phyloP scores from a whole-genome alignment of 2,888 invertebrate genomes.

The Craniophora ligustri region DNA sequence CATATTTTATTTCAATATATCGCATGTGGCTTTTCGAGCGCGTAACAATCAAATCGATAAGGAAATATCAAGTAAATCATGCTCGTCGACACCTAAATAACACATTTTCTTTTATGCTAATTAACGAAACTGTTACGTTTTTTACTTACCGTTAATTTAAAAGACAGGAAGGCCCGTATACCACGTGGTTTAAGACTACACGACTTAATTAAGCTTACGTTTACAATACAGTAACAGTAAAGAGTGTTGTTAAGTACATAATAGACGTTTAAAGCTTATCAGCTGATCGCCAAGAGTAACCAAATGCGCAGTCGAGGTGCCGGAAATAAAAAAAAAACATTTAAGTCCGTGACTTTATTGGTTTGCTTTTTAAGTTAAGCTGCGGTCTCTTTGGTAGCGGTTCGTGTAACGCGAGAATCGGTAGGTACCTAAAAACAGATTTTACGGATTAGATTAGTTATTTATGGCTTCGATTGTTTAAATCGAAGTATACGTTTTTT shows the following conservation, averaged over 20 bases:
- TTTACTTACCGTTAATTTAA: too few species aligned
- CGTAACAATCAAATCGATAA: too few species aligned
- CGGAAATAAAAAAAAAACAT: conserved; percentile 50
- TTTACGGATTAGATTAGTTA: too few species aligned
- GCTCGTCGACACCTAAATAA: too few species aligned
- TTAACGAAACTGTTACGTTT: too few species aligned
- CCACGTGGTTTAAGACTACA: not conserved
- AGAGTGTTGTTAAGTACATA: conserved; percentile 21
- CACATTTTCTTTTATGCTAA: too few species aligned
- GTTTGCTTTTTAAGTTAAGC: conserved; percentile 13
- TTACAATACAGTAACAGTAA: conserved; percentile 29
- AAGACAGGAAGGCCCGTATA: not conserved
- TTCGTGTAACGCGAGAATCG: not conserved
- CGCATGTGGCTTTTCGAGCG: too few species aligned
- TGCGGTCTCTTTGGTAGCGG: conserved; percentile 14
- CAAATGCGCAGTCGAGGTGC: conserved; percentile 39
- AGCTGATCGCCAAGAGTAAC: conserved; percentile 33
- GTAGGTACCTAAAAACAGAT: too few species aligned
- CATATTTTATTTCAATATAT: too few species aligned
- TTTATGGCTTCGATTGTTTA: too few species aligned
- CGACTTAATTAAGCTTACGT: conserved; percentile 19
- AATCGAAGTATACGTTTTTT: too few species aligned
- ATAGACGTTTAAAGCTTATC: conserved; percentile 32
- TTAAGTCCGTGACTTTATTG: conserved; percentile 52
- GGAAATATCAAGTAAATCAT: too few species aligned